Conservation (phyloP, 2,113 vertebrate species). For the Indicator maculatus region DNA sequence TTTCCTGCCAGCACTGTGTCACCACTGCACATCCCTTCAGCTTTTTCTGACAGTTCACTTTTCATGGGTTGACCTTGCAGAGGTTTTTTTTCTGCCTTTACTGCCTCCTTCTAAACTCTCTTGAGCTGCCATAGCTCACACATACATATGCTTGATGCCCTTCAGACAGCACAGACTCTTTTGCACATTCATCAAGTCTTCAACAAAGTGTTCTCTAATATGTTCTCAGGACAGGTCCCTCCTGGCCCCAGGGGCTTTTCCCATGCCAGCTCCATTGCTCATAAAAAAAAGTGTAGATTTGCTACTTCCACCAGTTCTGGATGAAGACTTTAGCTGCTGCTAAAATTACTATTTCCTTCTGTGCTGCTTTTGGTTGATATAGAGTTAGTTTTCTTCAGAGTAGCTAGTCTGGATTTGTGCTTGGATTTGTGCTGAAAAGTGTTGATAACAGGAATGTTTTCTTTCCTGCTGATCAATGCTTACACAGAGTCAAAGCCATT, state of each 20-base stretch:
- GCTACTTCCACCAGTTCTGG: neutral
- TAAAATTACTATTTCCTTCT: neutral
- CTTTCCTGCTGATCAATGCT: no score
- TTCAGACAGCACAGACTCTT: neutral
- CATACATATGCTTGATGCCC: neutral
- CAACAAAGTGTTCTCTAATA: rapidly evolving
- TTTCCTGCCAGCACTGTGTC: neutral
- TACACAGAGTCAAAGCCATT: no score
- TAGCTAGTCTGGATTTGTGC: no score
- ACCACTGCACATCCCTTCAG: neutral
- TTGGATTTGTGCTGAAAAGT: no score
- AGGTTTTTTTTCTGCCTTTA: neutral
- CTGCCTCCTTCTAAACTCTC: neutral
- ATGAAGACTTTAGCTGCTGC: neutral
- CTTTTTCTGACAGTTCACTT: neutral
- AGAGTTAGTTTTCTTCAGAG: no score
- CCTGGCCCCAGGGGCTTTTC: neutral
- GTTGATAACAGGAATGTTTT: no score
- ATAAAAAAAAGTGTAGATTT: neutral
- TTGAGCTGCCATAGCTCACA: neutral
- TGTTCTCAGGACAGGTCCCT: neutral
- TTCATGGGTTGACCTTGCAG: rapidly evolving
- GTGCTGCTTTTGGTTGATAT: no score
- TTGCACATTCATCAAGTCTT: neutral
- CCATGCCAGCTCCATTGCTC: neutral